A percentile compares a stretch with the other conserved stretches of the same genome.
Conservation (phyloP, 2,888 invertebrate species). For the Rhagonycha fulva region DNA sequence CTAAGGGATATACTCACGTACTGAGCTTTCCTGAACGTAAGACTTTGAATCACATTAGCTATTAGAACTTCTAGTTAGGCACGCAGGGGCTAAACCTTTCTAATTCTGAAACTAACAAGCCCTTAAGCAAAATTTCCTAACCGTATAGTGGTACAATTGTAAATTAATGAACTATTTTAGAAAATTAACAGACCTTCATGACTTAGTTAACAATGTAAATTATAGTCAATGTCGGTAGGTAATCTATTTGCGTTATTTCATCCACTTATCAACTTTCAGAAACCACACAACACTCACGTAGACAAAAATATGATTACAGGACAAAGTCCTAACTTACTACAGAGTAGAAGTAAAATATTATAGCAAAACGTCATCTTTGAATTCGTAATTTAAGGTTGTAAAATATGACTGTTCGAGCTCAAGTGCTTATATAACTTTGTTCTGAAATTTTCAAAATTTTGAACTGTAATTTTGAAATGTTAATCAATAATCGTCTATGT, state of each 20-base stretch:
- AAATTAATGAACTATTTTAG: neutral
- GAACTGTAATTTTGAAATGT: no score
- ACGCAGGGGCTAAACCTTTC: constrained; percentile 19
- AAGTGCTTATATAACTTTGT: no score
- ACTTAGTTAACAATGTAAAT: neutral
- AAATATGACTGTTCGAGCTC: no score
- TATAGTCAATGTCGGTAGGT: neutral
- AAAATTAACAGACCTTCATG: constrained; percentile 1
- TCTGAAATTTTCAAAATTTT: no score
- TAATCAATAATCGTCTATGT: no score
- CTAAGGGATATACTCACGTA: constrained; percentile 24
- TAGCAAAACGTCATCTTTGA: no score
- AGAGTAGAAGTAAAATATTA: no score
- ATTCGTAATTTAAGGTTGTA: no score
- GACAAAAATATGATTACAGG: no score
- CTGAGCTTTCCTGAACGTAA: constrained; percentile 17
- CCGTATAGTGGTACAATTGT: constrained; percentile 3
- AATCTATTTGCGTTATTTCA: neutral
- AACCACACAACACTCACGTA: neutral
- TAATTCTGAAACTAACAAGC: constrained; percentile 10
- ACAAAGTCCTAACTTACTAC: no score
- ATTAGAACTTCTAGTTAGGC: constrained; percentile 27
- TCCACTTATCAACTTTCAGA: neutral
- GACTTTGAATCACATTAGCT: constrained; percentile 25
- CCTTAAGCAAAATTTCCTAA: constrained; percentile 9